Base-by-base conservation (phyloP, 2,888 invertebrate species). In the Athalia cordata region DNA sequence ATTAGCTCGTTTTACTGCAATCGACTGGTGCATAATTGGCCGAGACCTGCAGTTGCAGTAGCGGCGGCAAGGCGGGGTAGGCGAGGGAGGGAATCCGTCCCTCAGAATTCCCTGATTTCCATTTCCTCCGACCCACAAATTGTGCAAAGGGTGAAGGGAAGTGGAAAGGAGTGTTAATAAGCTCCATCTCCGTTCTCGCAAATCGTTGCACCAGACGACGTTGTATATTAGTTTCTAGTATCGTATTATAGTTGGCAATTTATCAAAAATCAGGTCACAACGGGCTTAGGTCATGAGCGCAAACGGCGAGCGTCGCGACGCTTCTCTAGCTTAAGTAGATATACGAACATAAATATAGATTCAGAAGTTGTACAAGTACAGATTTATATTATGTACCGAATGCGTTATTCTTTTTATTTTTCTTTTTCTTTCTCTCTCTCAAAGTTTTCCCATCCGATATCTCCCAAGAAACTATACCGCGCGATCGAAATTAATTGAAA, bases 401-500 rank as follows among this genome's bases (percentile, higher is more conserved):
- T 29, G 29, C 29, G 29, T 78, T 78, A 79, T 80, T 84, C 82
- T 81, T 83, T 84, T 80, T 80, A n/a, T 79, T 78, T 79, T 80
- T 29, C 1, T 29, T 29, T 29, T 29, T 29, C 29, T 29, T 29
- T 2, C 29, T 29, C 2, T n/a, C n/a, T 29, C 29, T 0, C 2
- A 29, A 29, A 29, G 29, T 29, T 29, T 29, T 29, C 29, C 0
- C 81, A 78, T 78, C 80, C 81, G 81, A 81, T 78, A 57, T 77
- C 70, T 50, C 80, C 79, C 77, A 76, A 77, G 81, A 80, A 81
- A 79, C 79, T 80, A 67, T 79, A 82, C n/a, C n/a, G n/a, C 82
- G 81, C 81, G 81, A 29, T 29, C 29, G 29, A 29, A 29, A 29
- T 29, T 29, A 29, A 29, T 29, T 29, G 29, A 29, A 29, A 29